phyloP scores from a whole-genome alignment of 1,140 invertebrate genomes.

The Drosophila seguyi region DNA sequence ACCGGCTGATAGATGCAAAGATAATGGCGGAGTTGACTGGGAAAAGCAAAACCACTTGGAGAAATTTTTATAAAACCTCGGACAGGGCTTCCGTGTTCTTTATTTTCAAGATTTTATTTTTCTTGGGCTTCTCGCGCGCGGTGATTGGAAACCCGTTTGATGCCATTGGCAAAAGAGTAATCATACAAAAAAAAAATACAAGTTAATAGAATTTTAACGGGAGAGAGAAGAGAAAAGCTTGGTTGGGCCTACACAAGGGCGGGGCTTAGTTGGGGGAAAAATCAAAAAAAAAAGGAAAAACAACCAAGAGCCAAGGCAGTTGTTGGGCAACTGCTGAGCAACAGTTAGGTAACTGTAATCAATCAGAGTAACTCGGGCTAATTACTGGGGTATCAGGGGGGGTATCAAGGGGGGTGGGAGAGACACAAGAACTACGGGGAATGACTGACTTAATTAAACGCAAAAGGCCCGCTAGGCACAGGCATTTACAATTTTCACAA shows the following conservation, averaged over 20 bases:
- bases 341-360: slow-evolving; percentile 78
- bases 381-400: slow-evolving; percentile 40
- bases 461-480: slow-evolving; percentile 53
- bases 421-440: slow-evolving; percentile 42
- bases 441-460: slow-evolving; percentile 70
- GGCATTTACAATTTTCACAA: slow-evolving; percentile 62
- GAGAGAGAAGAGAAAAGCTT: slow-evolving; percentile 7
- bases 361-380: slow-evolving; percentile 57
- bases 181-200: slow-evolving; percentile 59
- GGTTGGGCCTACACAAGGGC: slow-evolving; percentile 41
- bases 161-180: slow-evolving; percentile 51
- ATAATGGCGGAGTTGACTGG: slow-evolving; percentile 44
- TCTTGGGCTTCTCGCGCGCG: slow-evolving; percentile 4
- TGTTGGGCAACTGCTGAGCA: slow-evolving; percentile 38
- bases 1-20: slow-evolving; percentile 43
- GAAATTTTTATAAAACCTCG: slow-evolving; percentile 64
- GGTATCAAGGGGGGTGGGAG: not conserved
- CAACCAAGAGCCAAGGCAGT: not conserved
- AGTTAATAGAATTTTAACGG: slow-evolving; percentile 78
- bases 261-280: slow-evolving; percentile 48
- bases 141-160: slow-evolving; percentile 67
- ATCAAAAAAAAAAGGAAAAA: slow-evolving; percentile 34
- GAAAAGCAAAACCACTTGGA: slow-evolving; percentile 34
- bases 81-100: slow-evolving; percentile 50
- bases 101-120: slow-evolving; percentile 14